Base-by-base conservation (phyloP, 2,113 vertebrate genomes). In the Crotalus helleri region DNA sequence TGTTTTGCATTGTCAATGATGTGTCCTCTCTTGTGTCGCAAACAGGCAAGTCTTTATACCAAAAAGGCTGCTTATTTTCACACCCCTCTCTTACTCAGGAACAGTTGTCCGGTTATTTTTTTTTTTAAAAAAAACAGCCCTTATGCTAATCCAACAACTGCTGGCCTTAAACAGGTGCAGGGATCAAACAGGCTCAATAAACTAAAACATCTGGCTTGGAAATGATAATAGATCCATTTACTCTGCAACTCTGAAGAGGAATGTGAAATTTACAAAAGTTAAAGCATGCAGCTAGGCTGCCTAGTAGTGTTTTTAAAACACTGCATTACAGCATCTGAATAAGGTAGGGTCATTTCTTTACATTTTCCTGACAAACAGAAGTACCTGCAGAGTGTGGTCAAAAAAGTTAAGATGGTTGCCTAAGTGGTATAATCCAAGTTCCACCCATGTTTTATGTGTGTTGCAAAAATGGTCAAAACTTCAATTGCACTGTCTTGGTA, bases 101-200 rank as follows among this genome's bases (percentile, higher is more conserved):
- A 97, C 98, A 98, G 98, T 98, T 98, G 98, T 98, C 97, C 97
- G 97, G 97, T 97, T 97, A 92, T 24, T 53, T 98, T 98, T 97
- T 57, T 39, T 39, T 29, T 89, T 24, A 55, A 39, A 39, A 39
- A 39, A 39, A 39, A 97, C 98, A 95, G 94, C 97, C 96, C 95
- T 97, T 97, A 97, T 95, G 88, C 96, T 98, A 98, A 98, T 98
- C 98, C 98, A 96, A 96, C 98, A 98, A 98, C 98, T 98, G 98
- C 98, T 98, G 97, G 96, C 96, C 93, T 94, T 89, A 96, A 97
- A 98, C 98, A 98, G 98, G 98, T 98, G 98, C 98, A 97, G 96
- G 98, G 98, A 98, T 98, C 98, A 98, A 98, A 97, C 96, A 93
- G 95, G 97, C 97, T 98, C 97, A 97, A 96, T 97, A 98, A 98